Conservation (phyloP, 2,888 invertebrate genomes). For the Biston stratarius region DNA sequence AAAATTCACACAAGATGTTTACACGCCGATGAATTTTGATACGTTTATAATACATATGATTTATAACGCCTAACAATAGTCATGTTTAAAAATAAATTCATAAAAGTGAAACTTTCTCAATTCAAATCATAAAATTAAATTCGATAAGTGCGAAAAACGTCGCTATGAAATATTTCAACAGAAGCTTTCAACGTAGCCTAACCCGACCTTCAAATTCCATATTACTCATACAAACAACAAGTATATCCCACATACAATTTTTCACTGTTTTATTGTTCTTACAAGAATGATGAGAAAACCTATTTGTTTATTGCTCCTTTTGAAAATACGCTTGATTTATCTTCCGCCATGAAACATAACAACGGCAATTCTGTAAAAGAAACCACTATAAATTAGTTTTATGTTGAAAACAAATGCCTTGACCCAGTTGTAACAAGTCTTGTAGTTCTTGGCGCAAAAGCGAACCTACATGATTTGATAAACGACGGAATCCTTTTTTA, state of each 20-base stretch:
- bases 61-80: not conserved
- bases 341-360: constrained; percentile 41
- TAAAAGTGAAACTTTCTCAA: not conserved
- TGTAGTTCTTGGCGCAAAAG: constrained; percentile 24
- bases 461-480: constrained; percentile 6
- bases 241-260: constrained; percentile 13
- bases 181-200: constrained; percentile 4
- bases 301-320: constrained; percentile 36
- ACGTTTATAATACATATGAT: too few relatives aligned
- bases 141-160: constrained; percentile 18
- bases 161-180: constrained; percentile 29
- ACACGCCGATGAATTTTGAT: too few relatives aligned
- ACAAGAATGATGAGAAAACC: constrained; percentile 26
- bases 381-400: constrained; percentile 48
- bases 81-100: not conserved
- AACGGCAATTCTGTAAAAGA: constrained; percentile 44
- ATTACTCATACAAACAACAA: constrained; percentile 5
- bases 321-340: constrained; percentile 45
- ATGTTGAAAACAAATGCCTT: constrained; percentile 46
- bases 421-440: constrained; percentile 41
- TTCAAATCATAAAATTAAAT: constrained; percentile 9
- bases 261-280: constrained; percentile 15
- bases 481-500: not conserved
- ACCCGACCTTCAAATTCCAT: constrained; percentile 6
- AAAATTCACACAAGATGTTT: too few relatives aligned